A percentile compares a stretch with the other conserved stretches of the same genome.
phyloP scores from a whole-genome alignment of 2,888 invertebrate species.

The Andrena marginata region DNA sequence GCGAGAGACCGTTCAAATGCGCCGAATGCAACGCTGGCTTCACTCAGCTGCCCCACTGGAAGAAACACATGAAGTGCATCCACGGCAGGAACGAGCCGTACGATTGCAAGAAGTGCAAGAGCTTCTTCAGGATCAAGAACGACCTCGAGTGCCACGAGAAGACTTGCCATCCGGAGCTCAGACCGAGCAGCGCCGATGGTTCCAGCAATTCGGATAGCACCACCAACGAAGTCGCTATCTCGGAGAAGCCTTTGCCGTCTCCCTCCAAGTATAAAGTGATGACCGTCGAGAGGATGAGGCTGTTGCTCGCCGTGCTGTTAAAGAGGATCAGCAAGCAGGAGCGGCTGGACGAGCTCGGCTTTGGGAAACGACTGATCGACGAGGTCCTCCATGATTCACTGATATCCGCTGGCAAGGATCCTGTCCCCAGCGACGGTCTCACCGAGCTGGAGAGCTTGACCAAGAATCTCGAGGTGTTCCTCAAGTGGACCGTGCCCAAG shows the following conservation, averaged over 20 bases:
- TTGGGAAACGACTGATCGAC: slow-evolving; percentile 91
- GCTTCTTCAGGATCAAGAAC: slow-evolving; percentile 91
- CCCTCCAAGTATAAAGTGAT: slow-evolving; percentile 86
- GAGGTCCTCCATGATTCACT: slow-evolving; percentile 92
- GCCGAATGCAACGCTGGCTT: slow-evolving; percentile 88
- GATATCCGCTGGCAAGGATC: slow-evolving; percentile 90
- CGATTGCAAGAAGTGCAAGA: slow-evolving; percentile 90
- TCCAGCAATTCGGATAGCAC: not conserved
- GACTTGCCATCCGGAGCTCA: slow-evolving; percentile 69
- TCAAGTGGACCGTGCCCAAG: slow-evolving; percentile 93
- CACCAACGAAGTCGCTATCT: slow-evolving; percentile 31
- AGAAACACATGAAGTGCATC: slow-evolving; percentile 94
- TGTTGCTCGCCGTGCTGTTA: slow-evolving; percentile 92
- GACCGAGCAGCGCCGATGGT: not conserved
- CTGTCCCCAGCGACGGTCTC: slow-evolving; percentile 87
- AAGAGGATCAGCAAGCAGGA: slow-evolving; percentile 94
- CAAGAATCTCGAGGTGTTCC: slow-evolving; percentile 91
- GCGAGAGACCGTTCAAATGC: slow-evolving; percentile 94
- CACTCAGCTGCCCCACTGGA: slow-evolving; percentile 94
- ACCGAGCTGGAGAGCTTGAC: slow-evolving; percentile 89
- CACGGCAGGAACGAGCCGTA: slow-evolving; percentile 93
- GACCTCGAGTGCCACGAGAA: slow-evolving; percentile 89
- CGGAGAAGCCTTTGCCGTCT: slow-evolving; percentile 70
- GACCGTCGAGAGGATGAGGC: slow-evolving; percentile 91
- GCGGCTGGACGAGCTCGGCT: slow-evolving; percentile 91